phyloP scores from a whole-genome alignment of 2,113 vertebrate species.

The Procavia capensis region DNA sequence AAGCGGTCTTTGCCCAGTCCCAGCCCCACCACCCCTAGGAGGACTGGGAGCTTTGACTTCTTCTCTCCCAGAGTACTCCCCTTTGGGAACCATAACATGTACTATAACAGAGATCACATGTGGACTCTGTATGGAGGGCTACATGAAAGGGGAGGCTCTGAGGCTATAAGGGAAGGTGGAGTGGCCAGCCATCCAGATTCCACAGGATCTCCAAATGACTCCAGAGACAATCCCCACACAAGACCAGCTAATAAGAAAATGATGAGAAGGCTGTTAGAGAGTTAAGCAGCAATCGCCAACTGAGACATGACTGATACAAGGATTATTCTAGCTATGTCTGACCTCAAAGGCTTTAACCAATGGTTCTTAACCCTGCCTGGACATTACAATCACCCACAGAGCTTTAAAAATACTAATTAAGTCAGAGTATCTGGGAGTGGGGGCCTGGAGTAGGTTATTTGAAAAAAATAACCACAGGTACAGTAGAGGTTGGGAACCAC shows the following conservation, averaged over 20 bases:
- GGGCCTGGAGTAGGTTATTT: not conserved
- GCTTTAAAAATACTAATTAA: not conserved
- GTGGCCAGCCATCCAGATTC: not conserved
- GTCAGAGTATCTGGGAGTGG: not conserved
- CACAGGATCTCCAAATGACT: not conserved
- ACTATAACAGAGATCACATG: not conserved
- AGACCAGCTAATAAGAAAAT: not conserved
- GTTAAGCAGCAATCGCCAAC: not conserved
- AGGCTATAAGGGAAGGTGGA: not conserved
- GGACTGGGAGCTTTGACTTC: not conserved
- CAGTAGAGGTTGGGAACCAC: not conserved
- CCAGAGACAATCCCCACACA: not conserved
- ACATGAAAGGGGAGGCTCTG: not conserved
- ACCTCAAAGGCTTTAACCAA: not conserved
- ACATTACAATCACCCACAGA: not conserved
- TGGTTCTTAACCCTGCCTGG: not conserved
- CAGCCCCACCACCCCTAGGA: not conserved
- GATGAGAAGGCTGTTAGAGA: accelerated
- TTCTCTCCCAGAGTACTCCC: not conserved
- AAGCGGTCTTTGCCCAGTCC: not conserved
- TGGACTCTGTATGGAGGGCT: too few relatives aligned
- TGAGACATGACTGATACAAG: not conserved
- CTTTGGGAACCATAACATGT: not conserved
- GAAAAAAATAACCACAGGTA: not conserved
- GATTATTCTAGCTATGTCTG: not conserved